Evolutionary conservation across 1,140 invertebrate species (phyloP), one percentile per base, ranked within the genome.

Genomic region (Drosophila biarmipes): DNA sequence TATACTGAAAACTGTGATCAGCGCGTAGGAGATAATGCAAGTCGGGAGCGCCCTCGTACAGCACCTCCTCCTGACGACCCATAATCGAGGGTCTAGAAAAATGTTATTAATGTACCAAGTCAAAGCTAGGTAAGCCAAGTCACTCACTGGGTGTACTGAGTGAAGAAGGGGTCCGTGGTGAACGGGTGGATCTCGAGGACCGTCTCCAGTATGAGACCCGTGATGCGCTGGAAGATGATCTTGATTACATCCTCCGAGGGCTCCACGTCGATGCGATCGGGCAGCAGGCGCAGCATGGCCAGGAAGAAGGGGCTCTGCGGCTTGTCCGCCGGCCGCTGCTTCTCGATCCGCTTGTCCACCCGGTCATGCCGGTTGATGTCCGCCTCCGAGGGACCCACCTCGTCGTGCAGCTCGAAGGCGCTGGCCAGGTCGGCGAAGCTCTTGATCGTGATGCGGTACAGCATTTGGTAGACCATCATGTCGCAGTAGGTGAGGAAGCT

Each of bases 61-160:
- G 90, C 58, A 94, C 92, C 59, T 95, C 93, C 80, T 94, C 94
- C 91, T 94, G 93, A 38, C 94, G 93, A 51, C 94, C 94, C 92
- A 95, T 94, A 31, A 95, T 94, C 7, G 93, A 93, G 1, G 94
- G 94, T 55, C 94, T 95, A 19, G 1, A 27, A 34, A 2, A 24
- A 24, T 24, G 24, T 24, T 24, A 5, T 24, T 2, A 24, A 4
- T 24, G 1, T 2, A 24, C 6, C 15, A 12, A 43, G n/a, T 12
- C 15, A 14, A 27, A 29, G 3, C 14, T 37, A 14, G 12, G 8
- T 3, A 4, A 29, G 4, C 2, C 0, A 46, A 1, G 21, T 6
- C 15, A 76, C 73, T 38, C 51, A 91, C 90, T 82, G 57, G 0
- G 91, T 92, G 42, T 77, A 92, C 87, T 89, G 75, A 6, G 78